These are phyloP conservation scores for Limosa lapponica DNA, from an alignment of 2,797 vertebrate genomes.

Conservation along the genomic window DNA sequence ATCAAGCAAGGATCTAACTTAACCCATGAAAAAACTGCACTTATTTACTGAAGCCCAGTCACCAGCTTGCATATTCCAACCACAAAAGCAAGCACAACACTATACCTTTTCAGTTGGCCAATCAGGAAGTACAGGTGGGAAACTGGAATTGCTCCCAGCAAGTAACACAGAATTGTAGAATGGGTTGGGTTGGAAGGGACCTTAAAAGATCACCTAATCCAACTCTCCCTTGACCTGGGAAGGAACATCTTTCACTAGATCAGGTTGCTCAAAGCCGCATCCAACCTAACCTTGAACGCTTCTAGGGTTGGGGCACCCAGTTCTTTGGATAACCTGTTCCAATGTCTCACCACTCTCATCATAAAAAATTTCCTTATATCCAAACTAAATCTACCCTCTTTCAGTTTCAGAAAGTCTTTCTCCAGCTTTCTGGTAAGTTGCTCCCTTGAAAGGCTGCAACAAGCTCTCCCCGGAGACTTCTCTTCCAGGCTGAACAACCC, in stretches of 20 bases:
- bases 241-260: not conserved
- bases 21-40: not conserved
- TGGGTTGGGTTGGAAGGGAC: not conserved
- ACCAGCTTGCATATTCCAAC: not conserved
- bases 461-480: not conserved
- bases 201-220: not conserved
- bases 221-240: accelerated
- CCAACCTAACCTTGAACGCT: not conserved
- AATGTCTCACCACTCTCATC: not conserved
- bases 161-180: not conserved
- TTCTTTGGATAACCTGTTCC: not conserved
- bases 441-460: not conserved
- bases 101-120: not conserved
- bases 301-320: not conserved
- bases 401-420: not conserved
- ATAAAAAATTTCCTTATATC: not conserved
- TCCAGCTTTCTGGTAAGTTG: not conserved
- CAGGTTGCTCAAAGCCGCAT: not conserved
- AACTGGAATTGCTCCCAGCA: not conserved
- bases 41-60: not conserved
- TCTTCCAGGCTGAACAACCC: not conserved
- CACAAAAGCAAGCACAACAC: not conserved
- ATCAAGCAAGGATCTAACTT: not conserved
- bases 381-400: not conserved
- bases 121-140: not conserved